phyloP scores from a whole-genome alignment of 37 sponge, comb jelly and placozoan genomes.

The Beroe forskalii region DNA sequence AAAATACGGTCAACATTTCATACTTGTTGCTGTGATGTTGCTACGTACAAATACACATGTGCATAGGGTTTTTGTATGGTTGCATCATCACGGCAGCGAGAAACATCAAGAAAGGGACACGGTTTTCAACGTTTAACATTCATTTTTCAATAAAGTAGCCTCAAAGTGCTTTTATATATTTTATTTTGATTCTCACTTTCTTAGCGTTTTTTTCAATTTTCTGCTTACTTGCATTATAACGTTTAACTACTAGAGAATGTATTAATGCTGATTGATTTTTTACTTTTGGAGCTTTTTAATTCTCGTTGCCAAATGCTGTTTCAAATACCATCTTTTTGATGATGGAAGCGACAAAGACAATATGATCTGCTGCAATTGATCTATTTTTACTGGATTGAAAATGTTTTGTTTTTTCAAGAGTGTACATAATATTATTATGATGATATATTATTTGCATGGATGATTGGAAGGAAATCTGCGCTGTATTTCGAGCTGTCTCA shows the following conservation, averaged over 20 bases:
- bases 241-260: neutral
- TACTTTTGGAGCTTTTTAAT: neutral
- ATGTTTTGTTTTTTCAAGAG: conserved; percentile 31
- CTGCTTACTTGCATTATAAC: too few species aligned
- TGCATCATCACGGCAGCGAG: too few species aligned
- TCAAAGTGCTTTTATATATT: neutral
- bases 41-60: too few species aligned
- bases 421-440: conserved; percentile 44
- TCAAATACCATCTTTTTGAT: too few species aligned
- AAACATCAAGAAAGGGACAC: too few species aligned
- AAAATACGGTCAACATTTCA: too few species aligned
- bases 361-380: neutral
- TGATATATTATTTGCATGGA: conserved; percentile 31
- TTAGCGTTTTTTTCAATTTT: neutral
- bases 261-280: neutral
- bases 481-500: too few species aligned
- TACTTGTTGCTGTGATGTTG: too few species aligned
- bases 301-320: neutral
- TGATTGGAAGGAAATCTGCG: neutral
- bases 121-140: too few species aligned
- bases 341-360: too few species aligned
- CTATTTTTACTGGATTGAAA: conserved; percentile 2
- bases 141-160: neutral
- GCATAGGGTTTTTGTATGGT: too few species aligned
- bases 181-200: neutral